Evolutionary conservation across 2,888 invertebrate species (phyloP), one percentile per base, ranked within the genome.

Genomic region (Diarsia dahlii): DNA sequence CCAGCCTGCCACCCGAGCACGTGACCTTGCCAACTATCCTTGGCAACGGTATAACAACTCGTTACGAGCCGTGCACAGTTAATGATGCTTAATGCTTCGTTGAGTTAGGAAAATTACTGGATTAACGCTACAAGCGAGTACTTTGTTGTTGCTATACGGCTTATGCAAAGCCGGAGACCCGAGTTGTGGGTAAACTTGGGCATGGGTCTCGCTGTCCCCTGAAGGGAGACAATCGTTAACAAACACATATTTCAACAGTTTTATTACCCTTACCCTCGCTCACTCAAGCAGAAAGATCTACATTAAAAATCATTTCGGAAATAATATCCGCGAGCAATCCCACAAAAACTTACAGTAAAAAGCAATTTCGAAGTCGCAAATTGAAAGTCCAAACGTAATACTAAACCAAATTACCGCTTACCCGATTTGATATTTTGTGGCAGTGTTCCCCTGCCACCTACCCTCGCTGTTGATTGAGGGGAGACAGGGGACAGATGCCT

Each of bases 31-130:
- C 74, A 75, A 69, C 81, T 81, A 84, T 86, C 87, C 87, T 88
- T 88, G 87, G 76, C 83, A 84, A 78, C 84, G 78, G 78, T 76
- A 73, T 71, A 76, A 71, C 73, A 76, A 79, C 84, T 82, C 84
- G 82, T 77, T 79, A 82, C 84, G 73, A 73, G 63, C 84, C 73
- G 76, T 48, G 86, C 80, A 67, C 76, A 76, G 76, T 81, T 88
- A 86, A 88, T 88, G 87, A 88, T 84, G 82, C 84, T 88, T 87
- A 88, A 88, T 87, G 87, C 87, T 84, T 82, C 85, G 87, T 34
- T 87, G 87, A 78, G 71, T 81, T 76, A 85, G 88, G 87, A 85
- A 87, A 87, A 87, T 87, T 87, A 85, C 84, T 85, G 88, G 83
- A 87, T 87, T 88, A 88, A 81, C 78, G 73, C 58, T 78, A 82